Evolutionary conservation across 2,797 vertebrate genomes (phyloP).

Genomic region (Acanthurus tractus): DNA sequence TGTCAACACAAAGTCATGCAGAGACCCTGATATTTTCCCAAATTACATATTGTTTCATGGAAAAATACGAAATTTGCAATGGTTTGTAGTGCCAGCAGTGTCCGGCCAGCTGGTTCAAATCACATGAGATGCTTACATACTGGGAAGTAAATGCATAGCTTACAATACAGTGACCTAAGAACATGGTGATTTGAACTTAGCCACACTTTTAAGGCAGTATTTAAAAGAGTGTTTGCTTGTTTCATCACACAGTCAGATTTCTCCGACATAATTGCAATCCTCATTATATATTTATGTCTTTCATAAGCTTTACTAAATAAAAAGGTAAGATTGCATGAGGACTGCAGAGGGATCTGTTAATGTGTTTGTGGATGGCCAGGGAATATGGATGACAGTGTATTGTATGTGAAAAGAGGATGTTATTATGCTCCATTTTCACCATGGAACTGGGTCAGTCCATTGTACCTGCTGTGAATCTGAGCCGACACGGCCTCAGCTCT

Average conservation of each 20-base stretch:
- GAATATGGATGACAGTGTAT: neutral
- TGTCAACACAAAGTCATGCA: slow-evolving; percentile 3
- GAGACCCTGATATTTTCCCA: slow-evolving; percentile 14
- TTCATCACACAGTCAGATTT: neutral
- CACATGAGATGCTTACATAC: neutral
- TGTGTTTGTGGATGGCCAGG: neutral
- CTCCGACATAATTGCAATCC: neutral
- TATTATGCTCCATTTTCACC: neutral
- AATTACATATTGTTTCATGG: slow-evolving; percentile 12
- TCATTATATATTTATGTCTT: neutral
- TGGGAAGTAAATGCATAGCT: neutral
- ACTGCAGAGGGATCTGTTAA: neutral
- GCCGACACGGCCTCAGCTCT: slow-evolving; percentile 6
- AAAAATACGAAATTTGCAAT: slow-evolving; percentile 30
- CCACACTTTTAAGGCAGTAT: neutral
- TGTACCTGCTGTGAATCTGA: slow-evolving; percentile 20
- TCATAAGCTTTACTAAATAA: neutral
- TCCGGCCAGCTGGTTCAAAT: slow-evolving; percentile 23
- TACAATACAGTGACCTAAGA: neutral
- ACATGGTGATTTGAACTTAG: neutral
- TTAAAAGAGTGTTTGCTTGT: neutral
- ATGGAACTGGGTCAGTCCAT: slow-evolving; percentile 38
- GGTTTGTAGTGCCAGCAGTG: slow-evolving; percentile 19
- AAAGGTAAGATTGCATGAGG: neutral
- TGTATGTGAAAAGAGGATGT: slow-evolving; percentile 6